These are phyloP conservation scores for Drosophila infuscata DNA, from an alignment of 2,888 invertebrate genomes.

Conservation along the genomic window DNA sequence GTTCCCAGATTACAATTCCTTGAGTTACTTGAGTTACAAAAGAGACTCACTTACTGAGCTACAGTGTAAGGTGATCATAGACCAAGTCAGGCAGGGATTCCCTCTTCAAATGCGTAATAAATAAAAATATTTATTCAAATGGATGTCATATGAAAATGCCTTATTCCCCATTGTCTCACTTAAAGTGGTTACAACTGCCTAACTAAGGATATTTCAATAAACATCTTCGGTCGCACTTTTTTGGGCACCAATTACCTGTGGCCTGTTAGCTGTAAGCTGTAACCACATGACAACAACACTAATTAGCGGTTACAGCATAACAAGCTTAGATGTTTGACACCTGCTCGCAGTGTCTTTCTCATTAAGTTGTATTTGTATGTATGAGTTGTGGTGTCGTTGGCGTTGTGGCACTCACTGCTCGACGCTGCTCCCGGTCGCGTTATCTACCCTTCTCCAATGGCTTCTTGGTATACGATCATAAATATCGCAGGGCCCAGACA, in stretches of 20 bases:
- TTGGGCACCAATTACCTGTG: conserved; percentile 49
- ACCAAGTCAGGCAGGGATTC: neutral
- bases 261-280: conserved; percentile 6
- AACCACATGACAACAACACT: conserved; percentile 41
- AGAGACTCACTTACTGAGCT: neutral
- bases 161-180: too few species aligned
- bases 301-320: conserved; percentile 47
- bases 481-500: conserved; percentile 69
- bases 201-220: conserved; percentile 39
- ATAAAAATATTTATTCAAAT: neutral
- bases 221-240: conserved; percentile 25
- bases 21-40: neutral
- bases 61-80: neutral
- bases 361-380: conserved; percentile 23
- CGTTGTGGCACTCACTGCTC: conserved; percentile 9
- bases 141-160: neutral
- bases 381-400: neutral
- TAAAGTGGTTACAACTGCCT: neutral
- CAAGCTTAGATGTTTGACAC: conserved; percentile 53
- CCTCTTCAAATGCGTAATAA: neutral
- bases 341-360: conserved; percentile 34
- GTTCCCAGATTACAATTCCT: neutral
- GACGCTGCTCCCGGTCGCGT: conserved; percentile 1
- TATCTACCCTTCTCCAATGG: neutral
- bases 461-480: conserved; percentile 62